A percentile compares a stretch with the other conserved stretches of the same genome.
Evolutionary conservation across 1,140 invertebrate genomes (phyloP).

Genomic region (Drosophila azteca): DNA sequence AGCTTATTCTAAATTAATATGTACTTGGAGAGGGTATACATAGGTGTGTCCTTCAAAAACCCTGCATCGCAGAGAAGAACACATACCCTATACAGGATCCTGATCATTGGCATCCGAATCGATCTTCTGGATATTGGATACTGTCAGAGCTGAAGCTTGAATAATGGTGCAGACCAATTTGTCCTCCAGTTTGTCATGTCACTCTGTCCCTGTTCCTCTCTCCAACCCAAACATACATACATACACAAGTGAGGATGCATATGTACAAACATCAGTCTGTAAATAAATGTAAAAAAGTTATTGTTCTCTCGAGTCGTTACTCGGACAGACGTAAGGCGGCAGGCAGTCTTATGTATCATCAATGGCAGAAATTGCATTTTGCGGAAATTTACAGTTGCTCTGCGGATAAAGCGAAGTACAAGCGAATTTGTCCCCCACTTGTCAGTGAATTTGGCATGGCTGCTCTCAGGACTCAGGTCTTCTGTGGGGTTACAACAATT

Average conservation of each 20-base stretch:
- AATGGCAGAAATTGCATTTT: neutral
- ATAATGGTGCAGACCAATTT: no score
- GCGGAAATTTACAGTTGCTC: neutral
- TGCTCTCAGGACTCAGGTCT: neutral
- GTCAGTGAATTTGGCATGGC: constrained; percentile 63
- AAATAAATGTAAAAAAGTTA: neutral
- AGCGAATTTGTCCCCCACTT: constrained; percentile 6
- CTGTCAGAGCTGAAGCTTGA: no score
- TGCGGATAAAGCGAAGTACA: constrained; percentile 9
- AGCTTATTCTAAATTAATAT: no score
- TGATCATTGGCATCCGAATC: no score
- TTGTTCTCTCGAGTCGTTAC: neutral
- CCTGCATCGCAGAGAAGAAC: no score
- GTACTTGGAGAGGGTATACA: no score
- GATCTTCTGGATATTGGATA: no score
- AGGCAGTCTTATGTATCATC: constrained; percentile 4
- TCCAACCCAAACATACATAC: neutral
- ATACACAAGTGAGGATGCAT: neutral
- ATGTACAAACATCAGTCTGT: neutral
- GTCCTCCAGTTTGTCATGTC: no score
- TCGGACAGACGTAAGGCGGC: neutral
- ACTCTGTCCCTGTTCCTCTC: no score
- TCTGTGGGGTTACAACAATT: constrained; percentile 12
- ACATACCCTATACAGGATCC: no score
- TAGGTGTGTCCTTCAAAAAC: no score